These are phyloP conservation scores for Nebria salina DNA, from an alignment of 2,888 invertebrate genomes.

Conservation along the genomic window DNA sequence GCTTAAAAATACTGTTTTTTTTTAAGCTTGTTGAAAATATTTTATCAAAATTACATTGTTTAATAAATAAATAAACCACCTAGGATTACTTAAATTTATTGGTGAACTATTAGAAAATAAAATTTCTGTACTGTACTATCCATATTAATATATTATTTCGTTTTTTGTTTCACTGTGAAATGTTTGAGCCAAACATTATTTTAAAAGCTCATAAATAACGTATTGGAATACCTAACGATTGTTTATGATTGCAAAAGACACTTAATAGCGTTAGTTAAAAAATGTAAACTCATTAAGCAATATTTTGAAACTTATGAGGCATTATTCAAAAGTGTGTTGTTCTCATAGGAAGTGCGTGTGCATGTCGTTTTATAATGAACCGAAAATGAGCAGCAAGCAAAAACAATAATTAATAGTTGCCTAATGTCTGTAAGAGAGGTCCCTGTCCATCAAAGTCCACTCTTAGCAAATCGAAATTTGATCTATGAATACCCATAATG, in stretches of 20 bases:
- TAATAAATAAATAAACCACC: too few species aligned
- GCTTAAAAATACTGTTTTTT: too few species aligned
- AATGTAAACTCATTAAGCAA: neutral
- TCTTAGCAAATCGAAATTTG: constrained; percentile 26
- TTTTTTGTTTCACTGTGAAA: too few species aligned
- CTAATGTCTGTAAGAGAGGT: constrained; percentile 27
- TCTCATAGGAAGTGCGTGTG: neutral
- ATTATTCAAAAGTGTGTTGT: neutral
- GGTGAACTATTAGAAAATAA: too few species aligned
- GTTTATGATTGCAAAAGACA: neutral
- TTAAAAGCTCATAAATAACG: too few species aligned
- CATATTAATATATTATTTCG: too few species aligned
- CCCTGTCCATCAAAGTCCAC: neutral
- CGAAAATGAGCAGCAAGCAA: constrained; percentile 34
- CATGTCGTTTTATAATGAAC: constrained; percentile 18
- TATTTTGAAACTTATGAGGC: neutral
- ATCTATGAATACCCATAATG: constrained; percentile 3
- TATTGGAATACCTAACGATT: neutral
- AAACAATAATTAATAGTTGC: constrained; percentile 38
- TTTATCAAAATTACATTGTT: too few species aligned
- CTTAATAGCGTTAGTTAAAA: neutral
- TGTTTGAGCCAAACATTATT: too few species aligned
- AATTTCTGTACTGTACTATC: too few species aligned
- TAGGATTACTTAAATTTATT: too few species aligned
- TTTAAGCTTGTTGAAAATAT: too few species aligned